Percentiles rank a stretch among this genome's conserved stretches.
Evolutionary conservation across 2,797 vertebrate species (phyloP).

Genomic region (Tangara arthus): DNA sequence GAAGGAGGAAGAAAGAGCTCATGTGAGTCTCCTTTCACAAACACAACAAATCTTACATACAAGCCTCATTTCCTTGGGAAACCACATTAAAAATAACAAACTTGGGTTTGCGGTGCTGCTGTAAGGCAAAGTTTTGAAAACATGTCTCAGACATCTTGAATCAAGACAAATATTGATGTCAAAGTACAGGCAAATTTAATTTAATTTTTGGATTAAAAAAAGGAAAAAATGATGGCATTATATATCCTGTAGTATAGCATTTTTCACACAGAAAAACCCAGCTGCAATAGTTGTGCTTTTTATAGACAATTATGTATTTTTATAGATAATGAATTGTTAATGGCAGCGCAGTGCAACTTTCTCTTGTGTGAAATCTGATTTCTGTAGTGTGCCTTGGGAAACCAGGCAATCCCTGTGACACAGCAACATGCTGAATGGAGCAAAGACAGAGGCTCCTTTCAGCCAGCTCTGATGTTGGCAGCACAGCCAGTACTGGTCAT

Average conservation of each 20-base stretch:
- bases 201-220: accelerated
- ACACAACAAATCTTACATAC: background rate
- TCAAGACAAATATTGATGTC: background rate
- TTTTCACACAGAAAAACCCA: background rate
- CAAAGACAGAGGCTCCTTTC: slow-evolving; percentile 22
- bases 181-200: background rate
- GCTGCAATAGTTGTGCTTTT: background rate
- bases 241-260: background rate
- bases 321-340: background rate
- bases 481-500: background rate
- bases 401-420: background rate
- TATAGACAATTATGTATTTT: background rate
- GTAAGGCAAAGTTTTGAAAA: slow-evolving; percentile 3
- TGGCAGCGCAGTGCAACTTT: background rate
- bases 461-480: slow-evolving; percentile 10
- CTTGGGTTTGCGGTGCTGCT: background rate
- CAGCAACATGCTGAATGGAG: background rate
- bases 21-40: background rate
- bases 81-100: slow-evolving; percentile 37
- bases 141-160: background rate
- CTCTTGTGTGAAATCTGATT: slow-evolving; percentile 12
- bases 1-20: background rate
- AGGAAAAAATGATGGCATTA: accelerated
- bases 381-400: slow-evolving; percentile 21
- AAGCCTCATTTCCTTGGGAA: slow-evolving; percentile 35